Conservation (phyloP, 2,888 invertebrate species). For the Caenorhabditis macrosperma region DNA sequence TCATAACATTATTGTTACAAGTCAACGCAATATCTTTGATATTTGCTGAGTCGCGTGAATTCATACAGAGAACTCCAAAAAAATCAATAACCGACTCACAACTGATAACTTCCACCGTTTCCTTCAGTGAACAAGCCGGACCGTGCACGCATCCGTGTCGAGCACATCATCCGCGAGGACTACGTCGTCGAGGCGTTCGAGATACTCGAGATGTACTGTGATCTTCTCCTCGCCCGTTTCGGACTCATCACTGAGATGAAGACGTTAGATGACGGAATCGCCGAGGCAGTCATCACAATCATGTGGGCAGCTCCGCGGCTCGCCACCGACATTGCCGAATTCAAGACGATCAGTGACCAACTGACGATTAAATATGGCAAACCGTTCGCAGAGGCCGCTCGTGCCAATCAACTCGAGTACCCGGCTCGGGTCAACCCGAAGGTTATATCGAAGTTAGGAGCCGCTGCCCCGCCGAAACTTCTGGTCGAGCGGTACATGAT, state of each 20-base stretch:
- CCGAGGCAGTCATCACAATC: conserved; percentile 95
- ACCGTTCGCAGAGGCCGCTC: conserved; percentile 91
- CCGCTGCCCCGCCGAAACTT: conserved; percentile 94
- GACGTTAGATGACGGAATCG: conserved; percentile 92
- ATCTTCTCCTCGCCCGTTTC: conserved; percentile 94
- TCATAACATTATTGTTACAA: no score
- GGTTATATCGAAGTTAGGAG: conserved; percentile 90
- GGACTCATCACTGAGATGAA: conserved; percentile 97
- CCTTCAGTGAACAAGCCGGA: conserved; percentile 82
- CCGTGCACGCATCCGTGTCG: conserved; percentile 94
- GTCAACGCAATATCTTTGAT: no score
- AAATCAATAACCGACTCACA: no score
- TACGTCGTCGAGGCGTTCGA: conserved; percentile 99
- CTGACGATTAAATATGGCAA: conserved; percentile 94
- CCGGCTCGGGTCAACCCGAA: conserved; percentile 77
- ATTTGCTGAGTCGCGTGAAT: no score
- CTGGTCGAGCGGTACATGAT: conserved; percentile 94
- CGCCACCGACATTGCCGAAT: conserved; percentile 82
- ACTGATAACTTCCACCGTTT: background rate
- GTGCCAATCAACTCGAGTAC: conserved; percentile 86
- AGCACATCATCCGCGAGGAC: conserved; percentile 95
- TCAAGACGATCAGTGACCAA: conserved; percentile 88
- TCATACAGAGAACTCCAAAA: background rate
- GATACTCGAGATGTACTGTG: conserved; percentile 99
- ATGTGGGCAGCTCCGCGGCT: conserved; percentile 97